Percentiles rank a stretch among this genome's conserved stretches.
Conservation (phyloP, 2,797 vertebrate species). For the Cetoscarus ocellatus region DNA sequence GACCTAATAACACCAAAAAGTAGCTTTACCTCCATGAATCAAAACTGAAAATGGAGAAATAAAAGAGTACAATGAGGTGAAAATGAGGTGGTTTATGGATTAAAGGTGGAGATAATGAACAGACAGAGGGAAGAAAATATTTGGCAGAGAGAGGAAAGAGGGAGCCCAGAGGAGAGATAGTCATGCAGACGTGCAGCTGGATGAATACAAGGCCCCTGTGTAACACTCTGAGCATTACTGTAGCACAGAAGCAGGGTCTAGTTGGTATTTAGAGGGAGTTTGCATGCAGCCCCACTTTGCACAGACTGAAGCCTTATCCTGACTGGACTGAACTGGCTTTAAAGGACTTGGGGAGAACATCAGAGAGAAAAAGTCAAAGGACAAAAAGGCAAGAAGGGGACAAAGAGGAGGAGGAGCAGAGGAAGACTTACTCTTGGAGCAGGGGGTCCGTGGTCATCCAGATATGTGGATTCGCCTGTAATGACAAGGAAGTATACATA, state of each 20-base stretch:
- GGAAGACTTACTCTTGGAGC: slow-evolving; percentile 86
- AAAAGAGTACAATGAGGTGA: not conserved
- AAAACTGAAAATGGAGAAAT: not conserved
- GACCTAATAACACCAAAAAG: not conserved
- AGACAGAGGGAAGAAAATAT: slow-evolving; percentile 41
- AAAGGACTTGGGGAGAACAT: slow-evolving; percentile 48
- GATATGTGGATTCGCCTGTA: slow-evolving; percentile 93
- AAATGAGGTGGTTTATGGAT: slow-evolving; percentile 48
- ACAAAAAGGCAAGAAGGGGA: not conserved
- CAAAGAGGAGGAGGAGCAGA: not conserved
- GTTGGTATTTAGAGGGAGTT: slow-evolving; percentile 70
- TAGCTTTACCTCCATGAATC: not conserved
- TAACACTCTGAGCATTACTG: slow-evolving; percentile 73
- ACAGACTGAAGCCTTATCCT: slow-evolving; percentile 68
- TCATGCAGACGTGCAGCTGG: slow-evolving; percentile 74
- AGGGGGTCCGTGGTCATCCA: slow-evolving; percentile 92
- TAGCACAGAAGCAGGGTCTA: slow-evolving; percentile 61
- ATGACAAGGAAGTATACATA: slow-evolving; percentile 54
- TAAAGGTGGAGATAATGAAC: slow-evolving; percentile 54
- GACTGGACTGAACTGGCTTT: slow-evolving; percentile 47
- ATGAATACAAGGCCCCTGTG: slow-evolving; percentile 79
- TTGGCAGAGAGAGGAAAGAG: slow-evolving; percentile 53
- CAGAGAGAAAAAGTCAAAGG: not conserved
- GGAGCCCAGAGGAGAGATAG: slow-evolving; percentile 65
- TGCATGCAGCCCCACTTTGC: slow-evolving; percentile 54